phyloP scores from a whole-genome alignment of 1,140 invertebrate genomes.

The Drosophila seguyi region DNA sequence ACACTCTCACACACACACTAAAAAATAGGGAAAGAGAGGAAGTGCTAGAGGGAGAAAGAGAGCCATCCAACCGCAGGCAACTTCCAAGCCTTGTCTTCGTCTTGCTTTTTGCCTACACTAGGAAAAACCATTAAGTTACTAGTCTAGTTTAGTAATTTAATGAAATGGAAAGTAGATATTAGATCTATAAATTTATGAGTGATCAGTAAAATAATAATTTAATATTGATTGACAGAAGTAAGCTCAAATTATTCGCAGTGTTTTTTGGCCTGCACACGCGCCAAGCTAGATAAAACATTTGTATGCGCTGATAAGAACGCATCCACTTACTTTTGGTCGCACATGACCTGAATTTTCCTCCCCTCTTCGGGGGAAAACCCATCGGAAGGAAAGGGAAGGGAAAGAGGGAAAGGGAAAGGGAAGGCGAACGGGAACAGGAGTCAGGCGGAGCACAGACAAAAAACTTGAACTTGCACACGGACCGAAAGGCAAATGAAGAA shows the following conservation, averaged over 20 bases:
- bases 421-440: conserved; percentile 1
- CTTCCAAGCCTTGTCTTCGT: conserved; percentile 10
- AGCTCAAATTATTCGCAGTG: background rate
- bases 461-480: conserved; percentile 70
- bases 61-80: conserved; percentile 35
- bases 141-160: background rate
- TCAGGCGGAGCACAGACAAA: conserved; percentile 46
- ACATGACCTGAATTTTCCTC: conserved; percentile 77
- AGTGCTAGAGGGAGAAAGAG: conserved; percentile 7
- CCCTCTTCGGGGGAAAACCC: conserved; percentile 16
- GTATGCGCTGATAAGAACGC: conserved; percentile 82
- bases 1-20: conserved; percentile 40
- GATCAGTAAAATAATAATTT: no score
- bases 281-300: conserved; percentile 79
- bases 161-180: background rate
- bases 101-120: conserved; percentile 8
- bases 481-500: conserved; percentile 72
- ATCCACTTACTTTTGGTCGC: conserved; percentile 82
- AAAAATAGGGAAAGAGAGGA: conserved; percentile 4
- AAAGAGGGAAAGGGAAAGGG: no score
- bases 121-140: background rate
- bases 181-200: no score
- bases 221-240: background rate
- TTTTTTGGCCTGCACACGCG: conserved; percentile 62
- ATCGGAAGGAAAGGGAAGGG: background rate